These are phyloP conservation scores for Temnothorax unifasciatus DNA, from an alignment of 2,888 invertebrate genomes.

Conservation along the genomic window DNA sequence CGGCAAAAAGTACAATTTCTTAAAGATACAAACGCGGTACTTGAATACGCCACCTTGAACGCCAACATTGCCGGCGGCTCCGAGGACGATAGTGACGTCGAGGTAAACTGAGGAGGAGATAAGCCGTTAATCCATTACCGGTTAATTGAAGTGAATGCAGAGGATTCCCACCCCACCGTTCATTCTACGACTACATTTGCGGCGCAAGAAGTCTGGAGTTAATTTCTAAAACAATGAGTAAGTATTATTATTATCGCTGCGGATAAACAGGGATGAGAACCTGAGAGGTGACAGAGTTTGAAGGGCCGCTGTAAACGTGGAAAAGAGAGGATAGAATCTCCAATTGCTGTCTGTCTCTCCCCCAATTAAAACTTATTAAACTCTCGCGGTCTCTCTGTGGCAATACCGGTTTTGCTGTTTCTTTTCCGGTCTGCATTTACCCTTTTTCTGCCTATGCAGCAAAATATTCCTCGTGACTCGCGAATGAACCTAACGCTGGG, in stretches of 20 bases:
- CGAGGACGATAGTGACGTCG: constrained; percentile 15
- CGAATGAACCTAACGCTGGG: constrained; percentile 59
- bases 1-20: constrained; percentile 18
- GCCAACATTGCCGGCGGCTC: neutral
- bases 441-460: constrained; percentile 58
- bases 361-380: constrained; percentile 80
- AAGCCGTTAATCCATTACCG: constrained; percentile 82
- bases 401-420: constrained; percentile 51
- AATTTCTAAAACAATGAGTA: constrained; percentile 81
- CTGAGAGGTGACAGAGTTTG: constrained; percentile 47
- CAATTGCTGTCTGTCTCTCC: constrained; percentile 65
- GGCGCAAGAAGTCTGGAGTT: constrained; percentile 66
- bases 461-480: constrained; percentile 59
- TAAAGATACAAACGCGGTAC: neutral
- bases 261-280: constrained; percentile 51
- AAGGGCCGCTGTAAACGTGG: constrained; percentile 55
- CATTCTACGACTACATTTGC: constrained; percentile 57
- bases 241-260: constrained; percentile 78
- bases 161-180: constrained; percentile 57
- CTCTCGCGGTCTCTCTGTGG: constrained; percentile 65
- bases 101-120: constrained; percentile 70
- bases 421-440: neutral
- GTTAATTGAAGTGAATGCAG: constrained; percentile 80
- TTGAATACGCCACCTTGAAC: neutral
- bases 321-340: constrained; percentile 60